phyloP scores from a whole-genome alignment of 2,888 invertebrate species.

The Crioceris asparagi region DNA sequence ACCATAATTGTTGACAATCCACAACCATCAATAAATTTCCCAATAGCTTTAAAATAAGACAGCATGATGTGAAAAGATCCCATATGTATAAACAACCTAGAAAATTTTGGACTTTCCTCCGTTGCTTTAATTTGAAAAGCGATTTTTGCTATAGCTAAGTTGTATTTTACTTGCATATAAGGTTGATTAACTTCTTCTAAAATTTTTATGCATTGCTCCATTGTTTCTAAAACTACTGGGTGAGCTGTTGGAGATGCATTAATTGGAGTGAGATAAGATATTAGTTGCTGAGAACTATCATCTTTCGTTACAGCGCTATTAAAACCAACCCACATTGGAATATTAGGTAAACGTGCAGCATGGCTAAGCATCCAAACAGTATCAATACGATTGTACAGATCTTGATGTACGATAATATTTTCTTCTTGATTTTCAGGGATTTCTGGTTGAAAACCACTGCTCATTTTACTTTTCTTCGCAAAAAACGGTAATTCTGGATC shows the following conservation, averaged over 20 bases:
- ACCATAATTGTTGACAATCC: constrained; percentile 4
- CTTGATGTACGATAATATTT: neutral
- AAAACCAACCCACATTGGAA: neutral
- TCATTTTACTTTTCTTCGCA: neutral
- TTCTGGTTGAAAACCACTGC: constrained; percentile 1
- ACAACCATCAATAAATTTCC: constrained; percentile 7
- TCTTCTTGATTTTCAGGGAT: too few species aligned
- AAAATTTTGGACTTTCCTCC: neutral
- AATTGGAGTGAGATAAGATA: constrained; percentile 6
- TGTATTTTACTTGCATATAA: constrained; percentile 6
- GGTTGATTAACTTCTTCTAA: constrained; percentile 2
- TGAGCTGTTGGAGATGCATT: constrained; percentile 5
- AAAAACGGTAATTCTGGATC: neutral
- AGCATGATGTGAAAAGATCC: constrained; percentile 3
- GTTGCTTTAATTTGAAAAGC: constrained; percentile 5
- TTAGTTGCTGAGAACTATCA: too few species aligned
- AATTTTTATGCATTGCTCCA: constrained; percentile 3
- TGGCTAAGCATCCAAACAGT: neutral
- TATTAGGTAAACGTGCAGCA: neutral
- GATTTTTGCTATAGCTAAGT: constrained; percentile 6
- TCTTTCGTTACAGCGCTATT: too few species aligned
- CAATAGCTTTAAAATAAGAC: constrained; percentile 7
- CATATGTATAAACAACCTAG: constrained; percentile 4
- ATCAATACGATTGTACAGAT: neutral
- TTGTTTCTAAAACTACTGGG: constrained; percentile 6